Base-by-base conservation (phyloP, 2,797 vertebrate genomes). In the Peromyscus melanophrys region DNA sequence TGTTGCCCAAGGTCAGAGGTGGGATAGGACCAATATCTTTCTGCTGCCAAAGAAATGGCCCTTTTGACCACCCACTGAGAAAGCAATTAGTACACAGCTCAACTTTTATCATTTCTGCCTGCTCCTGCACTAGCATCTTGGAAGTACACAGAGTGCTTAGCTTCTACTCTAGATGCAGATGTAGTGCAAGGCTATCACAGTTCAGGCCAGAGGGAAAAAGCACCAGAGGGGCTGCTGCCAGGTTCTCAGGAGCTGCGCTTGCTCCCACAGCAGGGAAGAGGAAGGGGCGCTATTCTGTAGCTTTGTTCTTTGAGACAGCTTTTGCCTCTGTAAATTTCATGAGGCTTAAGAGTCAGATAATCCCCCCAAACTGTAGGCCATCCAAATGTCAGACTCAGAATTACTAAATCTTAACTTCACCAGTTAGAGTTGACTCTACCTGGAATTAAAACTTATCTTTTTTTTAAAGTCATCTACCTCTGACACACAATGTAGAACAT, bases 281-380 rank as follows among this genome's bases (percentile, higher is more conserved):
- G 49, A 95, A 31, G 73, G 85, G 75, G 49, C 46, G 37, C 31
- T 46, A 8, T 57, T 89, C 95, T 69, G 43, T 49, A 21, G 76
- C 95, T 95, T 95, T 95, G 93, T 96, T 96, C 95, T 96, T 83
- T 63, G 34, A 89, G 59, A 95, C 96, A 77, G 94, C 84, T 89
- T 92, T 94, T 86, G 69, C 95, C 89, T 97, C 80, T 87, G 94
- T 96, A 97, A 97, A 97, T 97, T 97, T 97, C 97, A 96, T 49
- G 52, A 97, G 92, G 95, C 95, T 97, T 97, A 97, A 94, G 76
- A 89, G 82, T 89, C 93, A 92, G 80, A 97, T 92, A 96, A 89
- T 90, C 71, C 65, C 59, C 59, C 14, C 81, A 91, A 94, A 96
- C 85, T 92, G 52, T 82, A 75, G 37, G 80, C 94, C 92, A 14